These are phyloP conservation scores for Muricea muricata DNA, from an alignment of 92 coral and sea anemone species.

Conservation along the genomic window DNA sequence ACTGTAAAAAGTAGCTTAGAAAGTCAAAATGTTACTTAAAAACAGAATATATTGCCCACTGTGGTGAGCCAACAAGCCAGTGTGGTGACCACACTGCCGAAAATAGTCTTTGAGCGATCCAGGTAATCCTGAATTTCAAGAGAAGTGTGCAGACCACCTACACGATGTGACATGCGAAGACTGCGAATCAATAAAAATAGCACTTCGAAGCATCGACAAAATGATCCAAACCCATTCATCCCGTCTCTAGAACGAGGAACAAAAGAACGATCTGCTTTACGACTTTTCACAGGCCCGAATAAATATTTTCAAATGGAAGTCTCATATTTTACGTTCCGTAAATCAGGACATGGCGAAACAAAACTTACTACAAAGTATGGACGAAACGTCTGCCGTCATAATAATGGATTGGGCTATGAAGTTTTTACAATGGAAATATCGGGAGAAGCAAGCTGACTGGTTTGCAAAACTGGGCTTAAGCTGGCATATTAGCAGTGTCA, in stretches of 20 bases:
- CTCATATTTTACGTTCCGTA: slow-evolving; percentile 56
- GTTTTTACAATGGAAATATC: slow-evolving; percentile 40
- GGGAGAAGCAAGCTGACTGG: slow-evolving; percentile 73
- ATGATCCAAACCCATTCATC: slow-evolving; percentile 39
- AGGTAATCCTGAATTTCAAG: not conserved
- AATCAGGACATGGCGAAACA: slow-evolving; percentile 55
- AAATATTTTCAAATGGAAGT: slow-evolving; percentile 54
- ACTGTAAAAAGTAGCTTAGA: slow-evolving; percentile 34
- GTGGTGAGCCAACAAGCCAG: slow-evolving; percentile 34
- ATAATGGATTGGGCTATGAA: slow-evolving; percentile 74
- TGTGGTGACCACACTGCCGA: slow-evolving; percentile 63
- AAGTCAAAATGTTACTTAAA: slow-evolving; percentile 54
- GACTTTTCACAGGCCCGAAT: slow-evolving; percentile 43
- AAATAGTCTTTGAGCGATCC: slow-evolving; percentile 65
- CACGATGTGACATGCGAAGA: not conserved
- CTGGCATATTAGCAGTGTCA: slow-evolving; percentile 65
- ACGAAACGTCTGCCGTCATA: slow-evolving; percentile 38
- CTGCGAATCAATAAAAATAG: no score
- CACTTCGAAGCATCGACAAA: slow-evolving; percentile 37
- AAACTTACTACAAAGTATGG: slow-evolving; percentile 35
- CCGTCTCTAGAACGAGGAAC: slow-evolving; percentile 43
- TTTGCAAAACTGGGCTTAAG: slow-evolving; percentile 63
- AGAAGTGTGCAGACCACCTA: not conserved
- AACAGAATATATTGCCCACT: slow-evolving; percentile 44
- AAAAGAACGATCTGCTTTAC: slow-evolving; percentile 40